Percentiles rank a stretch among this genome's conserved stretches.
Evolutionary conservation across 2,797 vertebrate genomes (phyloP).

Genomic region (Rhabdomys pumilio): DNA sequence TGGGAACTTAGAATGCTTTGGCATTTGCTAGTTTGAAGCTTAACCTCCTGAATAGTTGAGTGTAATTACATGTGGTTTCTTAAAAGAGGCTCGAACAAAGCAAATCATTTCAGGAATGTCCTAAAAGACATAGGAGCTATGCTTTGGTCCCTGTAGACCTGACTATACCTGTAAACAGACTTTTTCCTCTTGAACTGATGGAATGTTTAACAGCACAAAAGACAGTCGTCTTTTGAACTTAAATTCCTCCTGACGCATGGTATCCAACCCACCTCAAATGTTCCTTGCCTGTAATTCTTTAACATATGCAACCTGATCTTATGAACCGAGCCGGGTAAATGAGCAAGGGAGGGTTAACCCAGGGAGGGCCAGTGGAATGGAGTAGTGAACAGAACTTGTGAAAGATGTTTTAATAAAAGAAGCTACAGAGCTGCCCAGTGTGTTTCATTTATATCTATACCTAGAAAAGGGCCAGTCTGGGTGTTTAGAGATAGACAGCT

Average conservation of each 20-base stretch:
- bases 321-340: neutral
- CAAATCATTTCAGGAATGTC: conserved; percentile 79
- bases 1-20: conserved; percentile 69
- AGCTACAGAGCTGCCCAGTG: neutral
- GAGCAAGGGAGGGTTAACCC: neutral
- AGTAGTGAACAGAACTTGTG: neutral
- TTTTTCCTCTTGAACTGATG: conserved; percentile 61
- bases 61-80: conserved; percentile 84
- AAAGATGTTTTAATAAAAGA: conserved; percentile 58
- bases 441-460: neutral
- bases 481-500: neutral
- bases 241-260: conserved; percentile 78
- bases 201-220: conserved; percentile 73
- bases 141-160: conserved; percentile 72
- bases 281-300: conserved; percentile 59
- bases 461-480: neutral
- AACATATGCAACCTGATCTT: conserved; percentile 46
- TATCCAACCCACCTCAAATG: conserved; percentile 49
- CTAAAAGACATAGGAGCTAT: conserved; percentile 65
- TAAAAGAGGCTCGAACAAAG: conserved; percentile 78
- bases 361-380: neutral
- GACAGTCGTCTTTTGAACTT: conserved; percentile 69
- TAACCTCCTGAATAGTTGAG: conserved; percentile 79
- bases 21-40: conserved; percentile 68
- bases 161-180: conserved; percentile 76